These are phyloP conservation scores for Nettapus auritus DNA, from an alignment of 2,113 vertebrate species.

Conservation along the genomic window DNA sequence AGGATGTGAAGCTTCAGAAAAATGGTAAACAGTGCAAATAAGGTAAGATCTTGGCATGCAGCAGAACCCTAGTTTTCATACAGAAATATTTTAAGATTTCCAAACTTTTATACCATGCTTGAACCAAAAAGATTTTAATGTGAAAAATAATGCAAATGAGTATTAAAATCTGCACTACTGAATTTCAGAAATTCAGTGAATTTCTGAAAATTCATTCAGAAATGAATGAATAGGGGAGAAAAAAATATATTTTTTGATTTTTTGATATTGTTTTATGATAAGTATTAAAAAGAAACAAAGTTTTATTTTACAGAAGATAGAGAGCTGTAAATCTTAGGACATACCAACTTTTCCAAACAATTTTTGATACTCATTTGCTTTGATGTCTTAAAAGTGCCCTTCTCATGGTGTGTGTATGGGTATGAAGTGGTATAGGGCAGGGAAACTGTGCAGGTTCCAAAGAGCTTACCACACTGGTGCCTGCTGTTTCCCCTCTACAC, in stretches of 20 bases:
- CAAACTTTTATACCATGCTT: neutral
- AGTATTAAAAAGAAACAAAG: neutral
- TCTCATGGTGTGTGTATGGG: neutral
- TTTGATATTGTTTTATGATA: neutral
- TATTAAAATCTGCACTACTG: neutral
- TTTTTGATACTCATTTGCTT: neutral
- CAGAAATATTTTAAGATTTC: neutral
- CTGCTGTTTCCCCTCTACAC: neutral
- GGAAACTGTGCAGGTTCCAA: neutral
- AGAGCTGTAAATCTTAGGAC: neutral
- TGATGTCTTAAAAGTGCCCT: neutral
- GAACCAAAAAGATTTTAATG: neutral
- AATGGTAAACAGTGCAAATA: neutral
- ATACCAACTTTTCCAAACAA: neutral
- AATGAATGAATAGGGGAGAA: no score
- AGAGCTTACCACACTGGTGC: fast-evolving
- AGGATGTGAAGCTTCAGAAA: neutral
- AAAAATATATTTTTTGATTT: no score
- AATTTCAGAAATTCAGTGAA: neutral
- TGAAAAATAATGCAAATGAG: neutral
- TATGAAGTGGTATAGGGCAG: neutral
- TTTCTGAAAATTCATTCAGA: no score
- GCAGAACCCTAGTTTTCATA: neutral
- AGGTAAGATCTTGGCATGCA: neutral
- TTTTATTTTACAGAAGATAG: neutral